Evolutionary conservation across 1,140 invertebrate genomes (phyloP), one percentile per base, ranked within the genome.

Genomic region (Brachystomella parvula): DNA sequence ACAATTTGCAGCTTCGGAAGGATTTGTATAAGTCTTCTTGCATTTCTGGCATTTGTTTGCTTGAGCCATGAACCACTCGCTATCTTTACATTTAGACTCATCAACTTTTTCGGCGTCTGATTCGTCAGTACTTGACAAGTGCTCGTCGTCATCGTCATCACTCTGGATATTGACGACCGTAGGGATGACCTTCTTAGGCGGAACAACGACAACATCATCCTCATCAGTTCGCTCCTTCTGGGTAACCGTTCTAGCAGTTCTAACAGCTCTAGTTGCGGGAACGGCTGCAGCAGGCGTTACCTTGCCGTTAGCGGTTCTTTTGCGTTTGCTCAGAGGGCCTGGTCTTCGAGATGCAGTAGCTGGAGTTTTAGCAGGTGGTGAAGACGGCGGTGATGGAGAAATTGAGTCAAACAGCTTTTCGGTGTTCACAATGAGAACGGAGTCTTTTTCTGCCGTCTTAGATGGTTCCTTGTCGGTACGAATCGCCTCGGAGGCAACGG

Each of bases 1-100:
- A 30, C 65, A 66, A 3, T 1, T 17, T 0, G 56, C 56, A 3
- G 65, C 65, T 21, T 17, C 21, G 3, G 65, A 60, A 1, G 65
- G 60, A 9, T 6, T 57, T 26, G 24, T 3, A 49, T 60, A 61
- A 12, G 28, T 3, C 28, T 30, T 63, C 3, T 63, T 28, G n/a
- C 65, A 67, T 15, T 63, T 47, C 32, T 67, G 65, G 28, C 65
- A 67, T 39, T 24, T 17, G 1, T 32, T 32, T 26, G 65, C 65
- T 67, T 67, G 47, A 15, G n/a, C 24, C 29, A 57, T 17, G 39
- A 67, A 67, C 65, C 65, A 67, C 1, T 28, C 47, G 9, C 21
- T 59, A 24, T 59, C 30, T 31, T 31, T 59, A 29, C 26, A 29
- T 24, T 29, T 29, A 21, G 30, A 21, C 49, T 53, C 49, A 6